These are phyloP conservation scores for Cryptus armator DNA, from an alignment of 2,888 invertebrate genomes.

Conservation along the genomic window DNA sequence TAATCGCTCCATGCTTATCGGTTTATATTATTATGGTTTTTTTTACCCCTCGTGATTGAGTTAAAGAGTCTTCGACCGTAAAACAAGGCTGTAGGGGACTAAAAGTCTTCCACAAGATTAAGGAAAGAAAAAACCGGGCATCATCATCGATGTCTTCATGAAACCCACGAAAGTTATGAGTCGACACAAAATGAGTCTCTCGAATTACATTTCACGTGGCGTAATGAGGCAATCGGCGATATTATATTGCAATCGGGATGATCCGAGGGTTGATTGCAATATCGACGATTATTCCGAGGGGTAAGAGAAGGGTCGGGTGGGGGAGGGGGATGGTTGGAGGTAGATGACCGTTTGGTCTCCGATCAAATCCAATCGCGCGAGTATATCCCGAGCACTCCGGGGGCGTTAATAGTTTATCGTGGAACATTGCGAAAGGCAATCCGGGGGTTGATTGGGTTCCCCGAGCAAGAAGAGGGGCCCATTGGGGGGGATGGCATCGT, in stretches of 20 bases:
- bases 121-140: not conserved
- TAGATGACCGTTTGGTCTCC: constrained; percentile 20
- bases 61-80: not conserved
- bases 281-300: constrained; percentile 6
- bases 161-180: not conserved
- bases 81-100: not conserved
- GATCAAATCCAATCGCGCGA: constrained; percentile 29
- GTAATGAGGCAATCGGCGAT: constrained; percentile 32
- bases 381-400: constrained; percentile 10
- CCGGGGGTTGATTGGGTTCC: constrained; percentile 45
- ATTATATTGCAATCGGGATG: not conserved
- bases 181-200: not conserved
- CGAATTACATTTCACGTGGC: constrained; percentile 1
- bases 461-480: not conserved
- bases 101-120: not conserved
- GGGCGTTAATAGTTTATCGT: constrained; percentile 59
- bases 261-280: constrained; percentile 14
- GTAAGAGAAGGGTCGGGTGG: not conserved
- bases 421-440: constrained; percentile 54
- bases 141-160: not conserved
- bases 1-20: not conserved
- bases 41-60: not conserved
- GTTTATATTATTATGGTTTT: not conserved
- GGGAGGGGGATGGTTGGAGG: no score
- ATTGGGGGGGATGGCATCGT: not conserved